Evolutionary conservation across 2,888 invertebrate species (phyloP).

Genomic region (Limenitis camilla): DNA sequence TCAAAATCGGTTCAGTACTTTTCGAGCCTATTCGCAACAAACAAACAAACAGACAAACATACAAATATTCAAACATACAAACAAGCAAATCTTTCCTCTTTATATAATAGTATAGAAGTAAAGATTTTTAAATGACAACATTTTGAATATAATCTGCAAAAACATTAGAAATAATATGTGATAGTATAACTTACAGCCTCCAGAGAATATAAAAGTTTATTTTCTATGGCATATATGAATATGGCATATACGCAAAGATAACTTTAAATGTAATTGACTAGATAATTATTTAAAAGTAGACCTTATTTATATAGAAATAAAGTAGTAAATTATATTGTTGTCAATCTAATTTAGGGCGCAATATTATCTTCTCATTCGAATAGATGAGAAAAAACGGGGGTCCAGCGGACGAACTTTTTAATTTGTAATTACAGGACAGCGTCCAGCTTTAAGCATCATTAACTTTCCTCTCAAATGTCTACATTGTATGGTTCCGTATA

Average conservation of each 20-base stretch:
- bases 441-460: conserved; percentile 71
- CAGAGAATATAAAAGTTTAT: conserved; percentile 51
- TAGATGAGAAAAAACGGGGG: conserved; percentile 70
- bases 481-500: conserved; percentile 47
- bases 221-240: conserved; percentile 50
- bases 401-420: conserved; percentile 69
- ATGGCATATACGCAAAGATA: conserved; percentile 61
- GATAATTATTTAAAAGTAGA: conserved; percentile 29
- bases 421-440: conserved; percentile 73
- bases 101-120: too few relatives aligned
- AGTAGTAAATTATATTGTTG: conserved; percentile 23
- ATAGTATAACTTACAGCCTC: conserved; percentile 21
- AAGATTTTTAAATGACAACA: too few relatives aligned
- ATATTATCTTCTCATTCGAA: conserved; percentile 70
- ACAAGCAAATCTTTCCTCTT: too few relatives aligned
- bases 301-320: conserved; percentile 31
- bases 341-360: conserved; percentile 50
- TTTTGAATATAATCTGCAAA: too few relatives aligned
- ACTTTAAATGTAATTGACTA: conserved; percentile 62
- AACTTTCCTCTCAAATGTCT: conserved; percentile 69
- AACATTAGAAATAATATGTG: neutral
- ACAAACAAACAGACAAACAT: too few relatives aligned
- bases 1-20: too few relatives aligned
- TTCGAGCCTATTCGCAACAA: too few relatives aligned
- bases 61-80: too few relatives aligned